Evolutionary conservation across 2,113 vertebrate species (phyloP).

Genomic region (Prolemur simus): DNA sequence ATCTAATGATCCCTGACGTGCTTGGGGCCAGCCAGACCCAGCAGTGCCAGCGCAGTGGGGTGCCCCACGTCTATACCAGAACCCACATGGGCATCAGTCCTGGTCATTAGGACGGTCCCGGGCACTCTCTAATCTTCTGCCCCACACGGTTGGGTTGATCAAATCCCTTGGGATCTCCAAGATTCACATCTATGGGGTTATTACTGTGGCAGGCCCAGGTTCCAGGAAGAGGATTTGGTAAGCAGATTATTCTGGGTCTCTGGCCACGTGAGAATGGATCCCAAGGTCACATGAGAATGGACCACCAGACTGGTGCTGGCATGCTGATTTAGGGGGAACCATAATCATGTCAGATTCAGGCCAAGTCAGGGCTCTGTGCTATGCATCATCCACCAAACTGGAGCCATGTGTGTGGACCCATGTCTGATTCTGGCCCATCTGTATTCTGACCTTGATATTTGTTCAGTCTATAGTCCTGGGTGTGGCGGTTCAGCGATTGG

Average conservation of each 20-base stretch:
- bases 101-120: not conserved
- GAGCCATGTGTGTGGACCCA: not conserved
- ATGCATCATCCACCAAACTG: not conserved
- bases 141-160: not conserved
- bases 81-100: not conserved
- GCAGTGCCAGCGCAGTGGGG: not conserved
- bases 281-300: not conserved
- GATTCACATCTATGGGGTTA: not conserved
- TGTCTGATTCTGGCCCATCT: not conserved
- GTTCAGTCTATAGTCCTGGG: not conserved
- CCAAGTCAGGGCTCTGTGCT: not conserved
- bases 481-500: too few species aligned
- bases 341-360: not conserved
- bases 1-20: not conserved
- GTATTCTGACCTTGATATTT: not conserved
- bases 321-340: not conserved
- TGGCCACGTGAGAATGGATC: too few species aligned
- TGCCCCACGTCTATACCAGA: not conserved
- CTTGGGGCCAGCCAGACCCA: not conserved
- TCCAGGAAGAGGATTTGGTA: not conserved
- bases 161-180: not conserved
- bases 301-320: not conserved
- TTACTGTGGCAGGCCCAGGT: not conserved
- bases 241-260: not conserved
- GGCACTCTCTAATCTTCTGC: not conserved